A percentile compares a stretch with the other conserved stretches of the same genome.
phyloP scores from a whole-genome alignment of 2,797 vertebrate genomes.

The Lutjanus campechanus region DNA sequence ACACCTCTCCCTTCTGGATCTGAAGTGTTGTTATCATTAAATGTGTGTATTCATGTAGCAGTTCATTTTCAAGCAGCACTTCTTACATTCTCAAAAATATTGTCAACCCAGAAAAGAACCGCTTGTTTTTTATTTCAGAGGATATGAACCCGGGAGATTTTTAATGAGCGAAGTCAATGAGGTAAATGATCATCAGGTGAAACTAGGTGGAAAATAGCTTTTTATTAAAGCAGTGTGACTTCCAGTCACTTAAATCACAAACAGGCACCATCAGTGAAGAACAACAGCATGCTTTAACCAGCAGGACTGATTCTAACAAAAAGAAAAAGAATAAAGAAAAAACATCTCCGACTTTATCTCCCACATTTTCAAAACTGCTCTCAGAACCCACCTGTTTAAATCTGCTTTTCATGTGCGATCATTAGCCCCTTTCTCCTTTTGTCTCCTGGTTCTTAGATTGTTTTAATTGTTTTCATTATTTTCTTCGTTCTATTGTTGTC shows the following conservation, averaged over 20 bases:
- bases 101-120: background rate
- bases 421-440: too few relatives aligned
- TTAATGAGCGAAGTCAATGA: background rate
- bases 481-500: too few relatives aligned
- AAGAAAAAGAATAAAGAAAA: too few relatives aligned
- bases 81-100: too few relatives aligned
- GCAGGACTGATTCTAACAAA: background rate
- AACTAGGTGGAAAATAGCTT: background rate
- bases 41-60: background rate
- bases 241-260: conserved; percentile 17
- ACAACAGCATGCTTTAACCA: background rate
- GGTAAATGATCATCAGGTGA: conserved; percentile 1
- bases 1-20: background rate
- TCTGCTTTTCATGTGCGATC: too few relatives aligned
- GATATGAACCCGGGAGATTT: background rate
- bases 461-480: too few relatives aligned
- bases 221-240: conserved; percentile 31
- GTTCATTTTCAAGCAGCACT: background rate
- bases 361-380: too few relatives aligned
- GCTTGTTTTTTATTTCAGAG: background rate
- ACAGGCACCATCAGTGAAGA: background rate
- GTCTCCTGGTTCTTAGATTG: too few relatives aligned
- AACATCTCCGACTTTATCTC: too few relatives aligned
- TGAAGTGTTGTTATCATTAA: background rate
- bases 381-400: too few relatives aligned